Evolutionary conservation across 2,888 invertebrate genomes (phyloP).

Genomic region (Agriopis leucophaearia): DNA sequence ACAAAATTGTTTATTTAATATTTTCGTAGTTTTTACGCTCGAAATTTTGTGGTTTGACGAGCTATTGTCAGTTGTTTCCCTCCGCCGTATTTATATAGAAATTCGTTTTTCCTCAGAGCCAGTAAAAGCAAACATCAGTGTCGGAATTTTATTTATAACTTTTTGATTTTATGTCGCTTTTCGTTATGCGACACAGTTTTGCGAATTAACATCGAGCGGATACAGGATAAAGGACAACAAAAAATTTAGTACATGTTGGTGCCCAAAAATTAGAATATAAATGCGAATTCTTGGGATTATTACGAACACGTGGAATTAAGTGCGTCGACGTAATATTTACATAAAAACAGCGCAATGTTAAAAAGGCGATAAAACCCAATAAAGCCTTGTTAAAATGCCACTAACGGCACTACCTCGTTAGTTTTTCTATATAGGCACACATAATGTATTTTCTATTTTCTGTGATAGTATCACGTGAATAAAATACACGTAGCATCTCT

Average conservation of each 20-base stretch:
- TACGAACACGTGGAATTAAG: not conserved
- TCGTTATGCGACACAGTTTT: not conserved
- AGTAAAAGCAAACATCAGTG: conserved; percentile 14
- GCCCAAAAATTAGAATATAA: not conserved
- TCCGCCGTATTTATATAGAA: conserved; percentile 24
- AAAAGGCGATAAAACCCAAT: too few relatives aligned
- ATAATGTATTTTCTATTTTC: too few relatives aligned
- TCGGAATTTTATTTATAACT: conserved; percentile 21
- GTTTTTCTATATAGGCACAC: too few relatives aligned
- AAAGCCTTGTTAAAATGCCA: too few relatives aligned
- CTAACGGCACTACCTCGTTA: too few relatives aligned
- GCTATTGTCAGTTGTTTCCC: conserved; percentile 26
- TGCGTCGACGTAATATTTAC: not conserved
- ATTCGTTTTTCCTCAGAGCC: conserved; percentile 18
- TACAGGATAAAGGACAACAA: not conserved
- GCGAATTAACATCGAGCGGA: not conserved
- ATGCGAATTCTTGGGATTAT: not conserved
- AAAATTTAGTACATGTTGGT: not conserved
- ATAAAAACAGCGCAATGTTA: not conserved
- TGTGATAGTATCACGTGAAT: too few relatives aligned
- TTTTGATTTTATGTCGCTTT: conserved; percentile 21
- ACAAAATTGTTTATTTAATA: conserved; percentile 28
- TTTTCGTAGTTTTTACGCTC: conserved; percentile 34
- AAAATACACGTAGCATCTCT: too few relatives aligned
- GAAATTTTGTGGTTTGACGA: conserved; percentile 27